phyloP scores from a whole-genome alignment of 2,113 vertebrate genomes.

The Ceratotherium simum region DNA sequence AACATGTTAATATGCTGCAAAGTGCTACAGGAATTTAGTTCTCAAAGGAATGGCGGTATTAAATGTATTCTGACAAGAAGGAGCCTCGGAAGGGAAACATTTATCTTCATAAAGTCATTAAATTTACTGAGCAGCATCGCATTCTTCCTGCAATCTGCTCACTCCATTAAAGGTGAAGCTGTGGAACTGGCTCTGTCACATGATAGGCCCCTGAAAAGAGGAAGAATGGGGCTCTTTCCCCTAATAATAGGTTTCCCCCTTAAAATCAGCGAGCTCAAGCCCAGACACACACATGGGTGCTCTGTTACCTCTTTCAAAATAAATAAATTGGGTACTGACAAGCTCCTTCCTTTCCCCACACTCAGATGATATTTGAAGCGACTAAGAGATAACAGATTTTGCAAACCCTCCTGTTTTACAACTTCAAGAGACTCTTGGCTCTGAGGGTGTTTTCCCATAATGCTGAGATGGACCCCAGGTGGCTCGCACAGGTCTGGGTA shows the following conservation, averaged over 20 bases:
- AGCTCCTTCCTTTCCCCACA: neutral
- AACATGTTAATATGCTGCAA: constrained; percentile 91
- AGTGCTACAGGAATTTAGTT: constrained; percentile 90
- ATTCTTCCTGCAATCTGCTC: constrained; percentile 90
- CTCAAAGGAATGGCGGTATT: constrained; percentile 91
- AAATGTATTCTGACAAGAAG: constrained; percentile 93
- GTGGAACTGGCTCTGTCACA: constrained; percentile 86
- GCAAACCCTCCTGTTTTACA: neutral
- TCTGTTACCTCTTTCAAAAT: neutral
- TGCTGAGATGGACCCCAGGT: neutral
- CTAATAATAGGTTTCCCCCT: neutral
- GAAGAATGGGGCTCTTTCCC: constrained; percentile 71
- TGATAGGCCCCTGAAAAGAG: constrained; percentile 81
- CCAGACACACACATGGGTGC: neutral
- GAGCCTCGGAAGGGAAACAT: constrained; percentile 91
- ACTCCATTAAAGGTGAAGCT: constrained; percentile 90
- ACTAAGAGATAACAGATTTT: neutral
- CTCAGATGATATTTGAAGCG: neutral
- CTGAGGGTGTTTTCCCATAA: neutral
- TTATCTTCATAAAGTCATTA: constrained; percentile 94
- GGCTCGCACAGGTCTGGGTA: neutral
- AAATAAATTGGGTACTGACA: constrained; percentile 39
- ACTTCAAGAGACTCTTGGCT: constrained; percentile 38
- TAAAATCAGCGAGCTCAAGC: neutral
- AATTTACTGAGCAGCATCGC: constrained; percentile 90